These are phyloP conservation scores for Teleopsis dalmanni DNA, from an alignment of 1,140 invertebrate species.

Conservation along the genomic window DNA sequence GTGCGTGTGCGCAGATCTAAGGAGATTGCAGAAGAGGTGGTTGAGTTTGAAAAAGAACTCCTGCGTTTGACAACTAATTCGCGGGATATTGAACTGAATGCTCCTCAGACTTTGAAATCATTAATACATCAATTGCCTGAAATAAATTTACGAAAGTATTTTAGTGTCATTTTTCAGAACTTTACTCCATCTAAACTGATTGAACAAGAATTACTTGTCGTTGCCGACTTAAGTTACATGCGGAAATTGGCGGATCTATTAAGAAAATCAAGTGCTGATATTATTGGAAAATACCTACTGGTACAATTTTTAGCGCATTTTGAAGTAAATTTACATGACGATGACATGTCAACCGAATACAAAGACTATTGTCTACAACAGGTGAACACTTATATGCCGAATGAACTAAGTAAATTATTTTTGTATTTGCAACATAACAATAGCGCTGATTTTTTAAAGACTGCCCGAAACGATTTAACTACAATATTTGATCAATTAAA, in stretches of 20 bases:
- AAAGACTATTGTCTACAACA: conserved; percentile 23
- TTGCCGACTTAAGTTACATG: conserved; percentile 28
- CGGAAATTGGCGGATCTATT: conserved; percentile 15
- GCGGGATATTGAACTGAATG: conserved; percentile 18
- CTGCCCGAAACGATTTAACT: conserved; percentile 7
- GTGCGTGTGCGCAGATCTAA: conserved; percentile 24
- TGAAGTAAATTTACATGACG: conserved; percentile 25
- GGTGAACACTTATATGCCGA: conserved; percentile 25
- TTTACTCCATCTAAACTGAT: background rate
- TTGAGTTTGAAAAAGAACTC: conserved; percentile 25
- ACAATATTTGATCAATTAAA: conserved; percentile 21
- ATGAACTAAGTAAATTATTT: conserved; percentile 17
- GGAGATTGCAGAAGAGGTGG: conserved; percentile 18
- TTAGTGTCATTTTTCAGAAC: conserved; percentile 14
- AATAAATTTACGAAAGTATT: conserved; percentile 21
- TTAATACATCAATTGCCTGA: conserved; percentile 19
- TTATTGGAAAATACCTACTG: conserved; percentile 28
- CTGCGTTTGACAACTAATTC: conserved; percentile 3
- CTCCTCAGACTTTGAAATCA: conserved; percentile 20
- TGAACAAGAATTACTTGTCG: conserved; percentile 17
- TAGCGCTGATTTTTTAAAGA: background rate
- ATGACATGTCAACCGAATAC: conserved; percentile 14
- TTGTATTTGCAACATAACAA: conserved; percentile 13
- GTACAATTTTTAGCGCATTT: conserved; percentile 29
- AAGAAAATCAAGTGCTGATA: conserved; percentile 3